These are phyloP conservation scores for Mesitornis unicolor DNA, from an alignment of 2,113 vertebrate genomes.

Conservation along the genomic window DNA sequence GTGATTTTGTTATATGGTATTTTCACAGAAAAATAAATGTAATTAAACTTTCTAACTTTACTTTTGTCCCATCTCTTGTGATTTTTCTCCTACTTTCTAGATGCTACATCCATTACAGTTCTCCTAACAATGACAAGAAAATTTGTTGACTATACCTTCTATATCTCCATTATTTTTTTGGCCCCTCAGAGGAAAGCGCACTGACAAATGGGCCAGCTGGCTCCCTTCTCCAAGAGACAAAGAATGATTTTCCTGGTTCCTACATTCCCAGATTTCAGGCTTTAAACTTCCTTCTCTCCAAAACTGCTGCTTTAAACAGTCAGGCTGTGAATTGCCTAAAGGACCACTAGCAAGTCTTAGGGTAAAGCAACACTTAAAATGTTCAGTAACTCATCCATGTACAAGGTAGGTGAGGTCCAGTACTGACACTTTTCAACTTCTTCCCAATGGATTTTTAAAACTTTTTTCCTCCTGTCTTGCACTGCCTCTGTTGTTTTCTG, in stretches of 20 bases:
- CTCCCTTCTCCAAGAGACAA: neutral
- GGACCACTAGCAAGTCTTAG: neutral
- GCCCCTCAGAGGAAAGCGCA: neutral
- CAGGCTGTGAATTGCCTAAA: neutral
- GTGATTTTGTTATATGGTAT: neutral
- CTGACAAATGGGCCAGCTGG: neutral
- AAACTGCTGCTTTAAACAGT: neutral
- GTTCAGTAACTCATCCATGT: neutral
- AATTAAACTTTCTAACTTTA: neutral
- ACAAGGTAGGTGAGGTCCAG: neutral
- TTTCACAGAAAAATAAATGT: neutral
- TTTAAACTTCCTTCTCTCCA: neutral
- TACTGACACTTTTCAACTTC: neutral
- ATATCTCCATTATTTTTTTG: neutral
- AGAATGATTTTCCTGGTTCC: neutral
- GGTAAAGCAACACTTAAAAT: neutral
- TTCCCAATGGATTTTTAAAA: neutral
- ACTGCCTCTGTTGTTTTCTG: neutral
- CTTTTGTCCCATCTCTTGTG: neutral
- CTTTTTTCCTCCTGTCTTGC: neutral
- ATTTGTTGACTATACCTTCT: neutral
- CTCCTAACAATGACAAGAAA: neutral
- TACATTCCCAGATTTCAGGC: neutral
- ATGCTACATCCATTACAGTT: neutral
- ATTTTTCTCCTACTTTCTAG: neutral